Evolutionary conservation across 37 sponge, comb jelly and placozoan species (phyloP).

Genomic region (Aphrocallistes beatrix): DNA sequence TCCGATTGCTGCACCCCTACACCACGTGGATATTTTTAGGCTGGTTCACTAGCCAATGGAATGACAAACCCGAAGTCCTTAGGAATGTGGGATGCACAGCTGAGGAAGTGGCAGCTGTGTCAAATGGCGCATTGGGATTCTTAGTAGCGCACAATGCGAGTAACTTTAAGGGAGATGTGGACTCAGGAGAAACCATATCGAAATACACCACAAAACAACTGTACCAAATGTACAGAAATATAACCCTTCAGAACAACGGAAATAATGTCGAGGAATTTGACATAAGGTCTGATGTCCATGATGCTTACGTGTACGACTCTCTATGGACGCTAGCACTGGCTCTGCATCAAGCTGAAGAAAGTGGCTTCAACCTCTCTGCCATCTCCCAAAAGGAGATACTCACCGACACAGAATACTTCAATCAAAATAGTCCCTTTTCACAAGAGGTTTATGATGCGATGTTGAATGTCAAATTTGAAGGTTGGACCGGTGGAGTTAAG

Average conservation of each 20-base stretch:
- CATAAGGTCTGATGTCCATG: background rate
- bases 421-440: background rate
- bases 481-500: background rate
- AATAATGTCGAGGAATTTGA: background rate
- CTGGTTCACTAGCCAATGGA: background rate
- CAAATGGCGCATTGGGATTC: background rate
- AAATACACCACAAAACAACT: background rate
- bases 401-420: background rate
- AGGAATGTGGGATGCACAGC: background rate
- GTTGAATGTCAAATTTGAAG: background rate
- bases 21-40: background rate
- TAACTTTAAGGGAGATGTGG: background rate
- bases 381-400: background rate
- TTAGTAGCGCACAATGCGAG: background rate
- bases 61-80: background rate
- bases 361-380: background rate
- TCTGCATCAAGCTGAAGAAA: background rate
- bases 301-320: background rate
- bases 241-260: background rate
- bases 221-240: background rate
- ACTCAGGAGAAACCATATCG: background rate
- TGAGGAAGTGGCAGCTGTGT: background rate
- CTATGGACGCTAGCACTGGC: background rate
- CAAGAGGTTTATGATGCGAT: background rate
- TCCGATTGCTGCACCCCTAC: background rate